Percentiles rank a stretch among this genome's conserved stretches.
Conservation (phyloP, 2,888 invertebrate species). For the Erpobdella octoculata region DNA sequence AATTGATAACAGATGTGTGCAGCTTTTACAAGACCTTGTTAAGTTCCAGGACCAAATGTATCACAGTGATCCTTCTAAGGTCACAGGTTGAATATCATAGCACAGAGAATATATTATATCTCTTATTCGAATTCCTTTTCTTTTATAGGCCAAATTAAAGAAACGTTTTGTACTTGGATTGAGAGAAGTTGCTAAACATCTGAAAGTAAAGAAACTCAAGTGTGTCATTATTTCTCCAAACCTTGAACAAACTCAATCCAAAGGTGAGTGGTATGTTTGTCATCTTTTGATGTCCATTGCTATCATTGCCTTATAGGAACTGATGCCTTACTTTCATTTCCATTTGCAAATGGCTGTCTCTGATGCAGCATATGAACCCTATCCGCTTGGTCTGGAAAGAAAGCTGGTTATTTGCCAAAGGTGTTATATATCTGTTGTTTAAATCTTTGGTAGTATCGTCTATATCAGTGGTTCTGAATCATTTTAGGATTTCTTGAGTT, state of each 20-base stretch:
- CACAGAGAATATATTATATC: not conserved
- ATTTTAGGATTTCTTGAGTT: too few relatives aligned
- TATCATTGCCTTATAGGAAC: too few relatives aligned
- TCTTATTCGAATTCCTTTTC: not conserved
- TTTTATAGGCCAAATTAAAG: conserved; percentile 51
- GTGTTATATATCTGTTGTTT: too few relatives aligned
- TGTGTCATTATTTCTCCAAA: conserved; percentile 62
- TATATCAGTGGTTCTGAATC: too few relatives aligned
- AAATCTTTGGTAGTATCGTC: too few relatives aligned
- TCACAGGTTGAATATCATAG: too few relatives aligned
- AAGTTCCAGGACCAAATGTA: conserved; percentile 61
- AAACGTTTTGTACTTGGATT: conserved; percentile 61
- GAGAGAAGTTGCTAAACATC: conserved; percentile 59
- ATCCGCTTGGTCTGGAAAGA: too few relatives aligned
- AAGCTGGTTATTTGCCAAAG: too few relatives aligned
- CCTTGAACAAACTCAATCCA: conserved; percentile 56
- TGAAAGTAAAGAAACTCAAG: conserved; percentile 59
- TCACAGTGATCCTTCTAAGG: conserved; percentile 60
- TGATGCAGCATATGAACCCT: too few relatives aligned
- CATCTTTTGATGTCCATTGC: too few relatives aligned
- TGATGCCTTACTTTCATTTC: too few relatives aligned
- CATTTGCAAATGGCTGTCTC: too few relatives aligned
- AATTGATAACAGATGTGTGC: conserved; percentile 55
- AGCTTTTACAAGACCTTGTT: conserved; percentile 57
- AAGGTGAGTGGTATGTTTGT: conserved; percentile 48